A percentile compares a stretch with the other conserved stretches of the same genome.
These are phyloP conservation scores for Poecilobothrus nobilitatus DNA, from an alignment of 2,888 invertebrate species.

Conservation along the genomic window DNA sequence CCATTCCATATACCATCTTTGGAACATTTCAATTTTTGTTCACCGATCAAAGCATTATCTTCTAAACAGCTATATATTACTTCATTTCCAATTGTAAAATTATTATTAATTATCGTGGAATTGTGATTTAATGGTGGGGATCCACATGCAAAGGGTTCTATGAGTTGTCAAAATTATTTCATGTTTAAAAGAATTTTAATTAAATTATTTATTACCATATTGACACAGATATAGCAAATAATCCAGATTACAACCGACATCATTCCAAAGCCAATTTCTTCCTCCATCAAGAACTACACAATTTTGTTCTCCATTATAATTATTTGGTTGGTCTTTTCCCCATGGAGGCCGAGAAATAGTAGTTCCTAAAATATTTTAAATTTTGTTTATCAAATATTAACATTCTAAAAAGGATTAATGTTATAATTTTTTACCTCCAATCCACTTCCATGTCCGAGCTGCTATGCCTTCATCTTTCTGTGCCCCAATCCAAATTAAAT, in stretches of 20 bases:
- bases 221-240: constrained; percentile 91
- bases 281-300: constrained; percentile 90
- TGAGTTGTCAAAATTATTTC: constrained; percentile 22
- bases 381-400: background rate
- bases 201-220: constrained; percentile 58
- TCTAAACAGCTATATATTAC: constrained; percentile 73
- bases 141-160: constrained; percentile 77
- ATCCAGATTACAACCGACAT: constrained; percentile 87
- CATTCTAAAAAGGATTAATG: background rate
- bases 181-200: too few relatives aligned
- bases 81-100: constrained; percentile 58
- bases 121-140: constrained; percentile 78
- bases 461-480: constrained; percentile 78
- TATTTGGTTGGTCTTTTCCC: constrained; percentile 92
- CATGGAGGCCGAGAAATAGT: constrained; percentile 71
- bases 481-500: constrained; percentile 85
- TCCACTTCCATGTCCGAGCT: constrained; percentile 82
- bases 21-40: constrained; percentile 58
- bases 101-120: constrained; percentile 66
- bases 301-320: constrained; percentile 91
- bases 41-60: constrained; percentile 71
- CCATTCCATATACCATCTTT: constrained; percentile 77
- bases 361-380: constrained; percentile 52
- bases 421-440: constrained; percentile 55
- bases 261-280: constrained; percentile 87